Base-by-base conservation (phyloP, 2,113 vertebrate species). In the Salvelinus namaycush region DNA sequence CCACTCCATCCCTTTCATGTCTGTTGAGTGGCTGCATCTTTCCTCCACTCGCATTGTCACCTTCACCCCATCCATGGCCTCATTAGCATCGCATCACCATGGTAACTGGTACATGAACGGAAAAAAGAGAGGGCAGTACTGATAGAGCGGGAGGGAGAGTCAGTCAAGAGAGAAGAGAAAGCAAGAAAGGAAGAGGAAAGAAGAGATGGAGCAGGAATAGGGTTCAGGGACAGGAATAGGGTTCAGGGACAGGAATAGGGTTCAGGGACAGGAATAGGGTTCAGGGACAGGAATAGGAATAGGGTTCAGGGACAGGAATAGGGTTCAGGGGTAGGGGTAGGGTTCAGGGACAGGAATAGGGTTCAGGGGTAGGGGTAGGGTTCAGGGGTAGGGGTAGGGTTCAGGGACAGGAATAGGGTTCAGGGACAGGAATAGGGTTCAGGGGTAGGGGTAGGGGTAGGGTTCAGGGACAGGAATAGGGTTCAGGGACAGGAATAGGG, bases 31-130 rank as follows among this genome's bases (percentile, higher is more conserved):
- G 62, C 44, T 74, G 51, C 26, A 74, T 77, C 48, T 72, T 24
- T 82, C 44, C 68, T 39, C 65, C 66, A 24, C 51, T 29, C 44
- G 31, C 78, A 54, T 22, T 57, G 73, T 77, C 29, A 60, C 70
- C 72, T 75, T 76, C 31, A 60, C 14, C 70, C 74, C 76, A 83
- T 76, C 27, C 70, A 64, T 39, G 76, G 62, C 49, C 75, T 70
- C 70, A 81, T 83, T 84, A 74, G 67, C 78, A 80, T 79, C 64
- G 26, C n/a, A 81, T 90, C 78, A 70, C 85, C 88, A 90, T 92
- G 87, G 90, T 68, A 85, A 93, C 90, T 22, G 79, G 80, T 81
- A 72, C 29, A 68, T 54, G 67, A 68, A 68, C 8, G 4, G 4
- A 34, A 22, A 74, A 2, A 34, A 68, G 65, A 74, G 51, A 54